Evolutionary conservation across 2,113 vertebrate genomes (phyloP).

Genomic region (Epinephelus moara): DNA sequence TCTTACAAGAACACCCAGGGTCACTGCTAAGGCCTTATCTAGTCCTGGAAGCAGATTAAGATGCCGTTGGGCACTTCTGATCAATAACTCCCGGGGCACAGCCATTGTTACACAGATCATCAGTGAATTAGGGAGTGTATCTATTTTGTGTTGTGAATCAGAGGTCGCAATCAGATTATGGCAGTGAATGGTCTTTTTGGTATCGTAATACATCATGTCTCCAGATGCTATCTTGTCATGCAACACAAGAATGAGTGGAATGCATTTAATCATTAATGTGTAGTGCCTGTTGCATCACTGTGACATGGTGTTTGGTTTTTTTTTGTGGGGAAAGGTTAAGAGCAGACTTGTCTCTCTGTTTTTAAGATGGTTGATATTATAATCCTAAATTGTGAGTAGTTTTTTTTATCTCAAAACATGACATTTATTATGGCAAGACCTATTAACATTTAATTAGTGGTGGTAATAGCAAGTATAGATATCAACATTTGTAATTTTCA

Average conservation of each 20-base stretch:
- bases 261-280: conserved; percentile 1
- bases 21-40: conserved; percentile 28
- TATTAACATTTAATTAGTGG: too few species aligned
- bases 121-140: not conserved
- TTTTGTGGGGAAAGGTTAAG: not conserved
- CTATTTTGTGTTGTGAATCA: not conserved
- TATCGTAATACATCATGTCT: not conserved
- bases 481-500: too few species aligned
- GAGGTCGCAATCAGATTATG: not conserved
- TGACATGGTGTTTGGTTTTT: not conserved
- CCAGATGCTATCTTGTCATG: conserved; percentile 3
- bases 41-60: conserved; percentile 13
- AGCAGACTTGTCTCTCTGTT: not conserved
- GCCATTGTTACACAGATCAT: not conserved
- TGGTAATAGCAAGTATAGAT: too few species aligned
- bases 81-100: not conserved
- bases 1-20: conserved; percentile 16
- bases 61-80: conserved; percentile 8
- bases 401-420: not conserved
- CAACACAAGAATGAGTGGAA: conserved; percentile 15
- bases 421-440: not conserved
- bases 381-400: not conserved
- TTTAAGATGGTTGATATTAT: not conserved
- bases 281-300: not conserved
- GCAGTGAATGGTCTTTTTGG: not conserved